phyloP scores from a whole-genome alignment of 2,113 vertebrate species.

The Urocolius indicus region DNA sequence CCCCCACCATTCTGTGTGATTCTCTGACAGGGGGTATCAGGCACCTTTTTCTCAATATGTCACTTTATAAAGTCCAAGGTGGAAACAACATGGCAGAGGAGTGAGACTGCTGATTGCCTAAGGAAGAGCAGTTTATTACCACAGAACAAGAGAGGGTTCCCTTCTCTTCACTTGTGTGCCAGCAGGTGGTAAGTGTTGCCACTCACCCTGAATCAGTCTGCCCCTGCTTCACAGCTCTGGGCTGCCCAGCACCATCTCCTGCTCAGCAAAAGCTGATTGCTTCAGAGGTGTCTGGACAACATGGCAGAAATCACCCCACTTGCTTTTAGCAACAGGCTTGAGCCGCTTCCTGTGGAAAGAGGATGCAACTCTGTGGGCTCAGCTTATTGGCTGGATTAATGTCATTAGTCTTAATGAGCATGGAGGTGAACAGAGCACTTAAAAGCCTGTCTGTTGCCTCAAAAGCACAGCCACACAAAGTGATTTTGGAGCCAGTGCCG shows the following conservation, averaged over 20 bases:
- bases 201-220: too few relatives aligned
- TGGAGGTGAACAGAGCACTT: background rate
- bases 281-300: background rate
- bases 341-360: constrained; percentile 65
- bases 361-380: background rate
- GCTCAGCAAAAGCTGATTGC: background rate
- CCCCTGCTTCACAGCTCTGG: background rate
- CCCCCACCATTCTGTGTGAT: too few relatives aligned
- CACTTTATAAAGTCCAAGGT: background rate
- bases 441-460: background rate
- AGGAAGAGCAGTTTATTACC: background rate
- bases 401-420: background rate
- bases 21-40: background rate
- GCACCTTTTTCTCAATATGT: background rate
- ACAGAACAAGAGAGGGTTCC: background rate
- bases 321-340: constrained; percentile 50
- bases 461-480: background rate
- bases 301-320: background rate
- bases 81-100: background rate
- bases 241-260: background rate
- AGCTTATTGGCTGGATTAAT: background rate
- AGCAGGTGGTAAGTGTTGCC: background rate
- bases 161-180: background rate
- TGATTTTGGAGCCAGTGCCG: background rate
- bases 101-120: background rate